A percentile compares a stretch with the other conserved stretches of the same genome.
phyloP scores from a whole-genome alignment of 1,140 invertebrate genomes.

The Hylaeus anthracinus region DNA sequence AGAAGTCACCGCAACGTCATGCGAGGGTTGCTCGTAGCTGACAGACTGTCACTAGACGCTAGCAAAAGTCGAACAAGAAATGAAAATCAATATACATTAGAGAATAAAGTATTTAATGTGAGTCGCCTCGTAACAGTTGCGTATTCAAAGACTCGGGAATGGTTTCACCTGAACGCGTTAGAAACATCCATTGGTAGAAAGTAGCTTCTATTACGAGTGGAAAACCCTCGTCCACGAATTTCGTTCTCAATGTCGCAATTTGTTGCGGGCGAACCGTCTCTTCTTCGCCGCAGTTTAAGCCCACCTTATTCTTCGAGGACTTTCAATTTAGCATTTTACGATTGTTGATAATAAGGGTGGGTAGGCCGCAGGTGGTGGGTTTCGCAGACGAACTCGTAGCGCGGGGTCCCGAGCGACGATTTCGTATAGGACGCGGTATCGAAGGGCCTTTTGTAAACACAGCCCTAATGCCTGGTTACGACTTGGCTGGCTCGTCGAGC shows the following conservation, averaged over 20 bases:
- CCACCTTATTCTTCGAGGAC: slow-evolving; percentile 65
- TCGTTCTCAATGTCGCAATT: slow-evolving; percentile 34
- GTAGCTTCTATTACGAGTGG: background rate
- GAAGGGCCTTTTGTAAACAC: slow-evolving; percentile 79
- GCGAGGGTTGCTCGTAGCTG: too few relatives aligned
- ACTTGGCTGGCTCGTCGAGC: slow-evolving; percentile 65
- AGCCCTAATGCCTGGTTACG: slow-evolving; percentile 80
- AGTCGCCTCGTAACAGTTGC: too few relatives aligned
- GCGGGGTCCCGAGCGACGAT: slow-evolving; percentile 63
- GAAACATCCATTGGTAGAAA: too few relatives aligned
- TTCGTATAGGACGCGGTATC: slow-evolving; percentile 66
- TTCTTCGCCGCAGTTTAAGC: slow-evolving; percentile 6
- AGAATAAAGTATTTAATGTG: too few relatives aligned
- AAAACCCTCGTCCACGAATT: background rate
- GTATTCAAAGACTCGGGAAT: too few relatives aligned
- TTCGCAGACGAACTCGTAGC: slow-evolving; percentile 64
- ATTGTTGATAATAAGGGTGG: slow-evolving; percentile 80
- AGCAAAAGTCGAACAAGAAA: too few relatives aligned
- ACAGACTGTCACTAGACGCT: too few relatives aligned
- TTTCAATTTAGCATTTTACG: slow-evolving; percentile 81
- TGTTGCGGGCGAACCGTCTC: slow-evolving; percentile 14
- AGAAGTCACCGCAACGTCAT: too few relatives aligned
- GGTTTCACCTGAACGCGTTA: too few relatives aligned
- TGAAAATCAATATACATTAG: too few relatives aligned
- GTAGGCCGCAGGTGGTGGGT: slow-evolving; percentile 74